Evolutionary conservation across 2,797 vertebrate genomes (phyloP).

Genomic region (Sebastes matsubarae): DNA sequence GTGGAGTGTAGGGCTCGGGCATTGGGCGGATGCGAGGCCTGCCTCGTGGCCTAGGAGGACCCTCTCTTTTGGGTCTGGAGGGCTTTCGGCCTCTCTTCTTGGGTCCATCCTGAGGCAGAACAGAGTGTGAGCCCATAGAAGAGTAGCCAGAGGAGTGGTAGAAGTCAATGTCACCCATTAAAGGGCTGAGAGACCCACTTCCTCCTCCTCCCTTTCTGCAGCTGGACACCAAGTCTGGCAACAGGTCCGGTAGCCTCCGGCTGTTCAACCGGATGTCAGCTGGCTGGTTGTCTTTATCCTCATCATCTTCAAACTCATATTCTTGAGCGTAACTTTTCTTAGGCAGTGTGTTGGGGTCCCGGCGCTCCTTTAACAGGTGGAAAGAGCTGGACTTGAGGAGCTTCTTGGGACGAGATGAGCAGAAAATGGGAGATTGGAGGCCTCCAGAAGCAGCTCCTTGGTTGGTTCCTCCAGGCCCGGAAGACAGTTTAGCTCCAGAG

Average conservation of each 20-base stretch:
- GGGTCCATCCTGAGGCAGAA: constrained; percentile 85
- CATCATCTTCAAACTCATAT: constrained; percentile 94
- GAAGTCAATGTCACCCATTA: constrained; percentile 92
- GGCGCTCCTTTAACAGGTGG: constrained; percentile 90
- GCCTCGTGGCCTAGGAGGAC: constrained; percentile 90
- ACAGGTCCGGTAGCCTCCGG: constrained; percentile 86
- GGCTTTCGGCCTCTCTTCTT: constrained; percentile 92
- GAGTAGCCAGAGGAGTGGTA: constrained; percentile 83
- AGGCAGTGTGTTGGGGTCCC: constrained; percentile 89
- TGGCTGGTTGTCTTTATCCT: constrained; percentile 91
- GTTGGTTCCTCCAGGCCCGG: constrained; percentile 69
- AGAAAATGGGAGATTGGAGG: constrained; percentile 91
- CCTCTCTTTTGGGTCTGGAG: constrained; percentile 91
- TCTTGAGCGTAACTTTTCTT: constrained; percentile 97
- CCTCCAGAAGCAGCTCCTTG: constrained; percentile 79
- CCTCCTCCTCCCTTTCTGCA: constrained; percentile 86
- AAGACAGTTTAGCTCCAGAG: constrained; percentile 74
- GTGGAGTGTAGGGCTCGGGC: constrained; percentile 82
- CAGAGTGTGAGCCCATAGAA: constrained; percentile 79
- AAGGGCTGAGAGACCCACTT: constrained; percentile 85
- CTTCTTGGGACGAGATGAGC: constrained; percentile 95
- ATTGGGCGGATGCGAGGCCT: constrained; percentile 91
- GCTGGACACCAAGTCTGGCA: constrained; percentile 94
- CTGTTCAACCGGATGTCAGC: constrained; percentile 94
- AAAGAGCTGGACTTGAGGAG: constrained; percentile 95